Percentiles rank a stretch among this genome's conserved stretches.
phyloP scores from a whole-genome alignment of 2,113 vertebrate species.

The Solea solea region DNA sequence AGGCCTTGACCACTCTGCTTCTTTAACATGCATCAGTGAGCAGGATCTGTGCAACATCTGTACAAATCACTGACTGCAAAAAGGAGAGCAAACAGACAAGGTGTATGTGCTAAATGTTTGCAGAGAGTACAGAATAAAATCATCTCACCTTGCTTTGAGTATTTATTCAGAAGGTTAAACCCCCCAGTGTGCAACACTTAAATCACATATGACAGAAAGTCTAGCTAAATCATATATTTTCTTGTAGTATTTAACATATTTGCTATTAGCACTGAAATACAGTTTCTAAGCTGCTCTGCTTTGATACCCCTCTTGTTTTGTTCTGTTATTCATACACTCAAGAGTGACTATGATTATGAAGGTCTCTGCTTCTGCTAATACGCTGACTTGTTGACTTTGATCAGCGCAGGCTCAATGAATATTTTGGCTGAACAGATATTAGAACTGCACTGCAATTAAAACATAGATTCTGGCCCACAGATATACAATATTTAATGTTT shows the following conservation, averaged over 20 bases:
- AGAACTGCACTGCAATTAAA: slow-evolving; percentile 16
- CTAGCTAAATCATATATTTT: background rate
- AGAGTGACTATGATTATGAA: background rate
- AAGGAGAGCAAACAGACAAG: slow-evolving; percentile 2
- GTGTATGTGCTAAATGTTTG: background rate
- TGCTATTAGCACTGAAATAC: background rate
- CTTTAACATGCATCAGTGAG: slow-evolving; percentile 39
- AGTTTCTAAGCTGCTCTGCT: background rate
- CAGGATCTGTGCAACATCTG: slow-evolving; percentile 1
- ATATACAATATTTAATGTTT: slow-evolving; percentile 32
- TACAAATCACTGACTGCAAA: slow-evolving; percentile 8
- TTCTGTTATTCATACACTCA: background rate
- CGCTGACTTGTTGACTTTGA: slow-evolving; percentile 13
- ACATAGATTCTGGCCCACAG: slow-evolving; percentile 25
- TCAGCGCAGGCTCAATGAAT: slow-evolving; percentile 14
- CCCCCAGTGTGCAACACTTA: background rate
- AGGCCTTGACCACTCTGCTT: slow-evolving; percentile 27
- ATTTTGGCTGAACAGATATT: slow-evolving; percentile 30
- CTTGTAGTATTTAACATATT: background rate
- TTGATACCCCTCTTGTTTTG: no score
- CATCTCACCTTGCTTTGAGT: background rate
- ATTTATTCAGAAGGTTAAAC: slow-evolving; percentile 6
- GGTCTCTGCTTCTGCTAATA: background rate
- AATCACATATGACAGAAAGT: background rate
- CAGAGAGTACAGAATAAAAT: background rate